Percentiles rank a stretch among this genome's conserved stretches.
Evolutionary conservation across 2,888 invertebrate species (phyloP).

Genomic region (Platerodrilus igneus): DNA sequence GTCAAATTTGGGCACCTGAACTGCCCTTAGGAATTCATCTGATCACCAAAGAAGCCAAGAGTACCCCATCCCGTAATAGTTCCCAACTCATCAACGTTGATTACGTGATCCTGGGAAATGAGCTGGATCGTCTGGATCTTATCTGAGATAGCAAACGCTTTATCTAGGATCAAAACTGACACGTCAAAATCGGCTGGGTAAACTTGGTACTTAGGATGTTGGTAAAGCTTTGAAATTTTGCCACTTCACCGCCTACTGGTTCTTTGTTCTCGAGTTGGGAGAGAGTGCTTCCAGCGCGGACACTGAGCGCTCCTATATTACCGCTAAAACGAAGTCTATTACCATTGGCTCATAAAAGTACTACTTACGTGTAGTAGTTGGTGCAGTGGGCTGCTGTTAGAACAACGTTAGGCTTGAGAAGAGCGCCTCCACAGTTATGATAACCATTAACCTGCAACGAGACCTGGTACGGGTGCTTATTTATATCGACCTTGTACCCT

Average conservation of each 20-base stretch:
- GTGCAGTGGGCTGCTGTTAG: slow-evolving; percentile 15
- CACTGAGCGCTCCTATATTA: too few species aligned
- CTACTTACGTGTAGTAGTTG: too few species aligned
- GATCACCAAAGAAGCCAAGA: too few species aligned
- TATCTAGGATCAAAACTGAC: slow-evolving; percentile 3
- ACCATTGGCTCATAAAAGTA: too few species aligned
- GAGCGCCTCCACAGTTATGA: slow-evolving; percentile 7
- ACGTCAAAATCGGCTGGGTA: slow-evolving; percentile 6
- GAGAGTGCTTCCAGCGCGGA: slow-evolving; percentile 7
- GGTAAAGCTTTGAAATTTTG: slow-evolving; percentile 1
- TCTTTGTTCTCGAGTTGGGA: too few species aligned
- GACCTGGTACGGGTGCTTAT: slow-evolving; percentile 9
- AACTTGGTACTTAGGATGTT: slow-evolving; percentile 4
- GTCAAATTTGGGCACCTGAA: slow-evolving; percentile 3
- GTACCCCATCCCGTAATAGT: slow-evolving; percentile 11
- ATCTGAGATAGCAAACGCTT: background rate
- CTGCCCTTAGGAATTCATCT: slow-evolving; percentile 8
- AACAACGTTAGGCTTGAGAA: slow-evolving; percentile 4
- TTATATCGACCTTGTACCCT: slow-evolving; percentile 1
- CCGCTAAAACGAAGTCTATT: too few species aligned
- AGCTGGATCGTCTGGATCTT: slow-evolving; percentile 3
- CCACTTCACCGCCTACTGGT: slow-evolving; percentile 4
- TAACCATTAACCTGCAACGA: background rate
- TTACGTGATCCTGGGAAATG: background rate
- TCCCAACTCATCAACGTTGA: background rate